Evolutionary conservation across 2,113 vertebrate genomes (phyloP).

Genomic region (Cygnus buccinator): DNA sequence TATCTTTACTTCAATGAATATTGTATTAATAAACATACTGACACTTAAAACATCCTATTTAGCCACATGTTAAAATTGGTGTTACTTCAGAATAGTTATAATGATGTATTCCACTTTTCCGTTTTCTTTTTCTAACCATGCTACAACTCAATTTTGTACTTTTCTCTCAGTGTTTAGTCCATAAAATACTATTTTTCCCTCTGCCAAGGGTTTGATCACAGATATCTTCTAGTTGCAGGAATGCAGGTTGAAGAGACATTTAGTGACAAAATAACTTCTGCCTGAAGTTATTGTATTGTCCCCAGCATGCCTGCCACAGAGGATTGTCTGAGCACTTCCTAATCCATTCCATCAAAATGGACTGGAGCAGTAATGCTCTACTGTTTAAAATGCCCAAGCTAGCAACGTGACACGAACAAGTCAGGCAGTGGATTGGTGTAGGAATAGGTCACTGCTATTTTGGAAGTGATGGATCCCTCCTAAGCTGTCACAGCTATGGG

Average conservation of each 20-base stretch:
- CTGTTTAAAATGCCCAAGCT: background rate
- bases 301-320: background rate
- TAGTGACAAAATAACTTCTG: background rate
- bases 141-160: background rate
- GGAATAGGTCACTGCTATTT: background rate
- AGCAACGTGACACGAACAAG: background rate
- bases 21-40: background rate
- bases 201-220: background rate
- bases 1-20: background rate
- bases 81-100: background rate
- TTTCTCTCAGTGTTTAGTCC: background rate
- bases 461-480: background rate
- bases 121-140: background rate
- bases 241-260: background rate
- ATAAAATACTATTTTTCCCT: background rate
- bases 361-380: background rate
- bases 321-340: background rate
- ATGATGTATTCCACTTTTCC: background rate
- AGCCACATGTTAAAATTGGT: background rate
- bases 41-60: background rate
- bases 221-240: background rate
- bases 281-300: background rate
- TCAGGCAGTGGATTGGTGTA: background rate
- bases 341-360: background rate
- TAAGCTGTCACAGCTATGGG: background rate